Percentiles rank a stretch among this genome's conserved stretches.
phyloP scores from a whole-genome alignment of 2,888 invertebrate genomes.

The Nemurella pictetii region DNA sequence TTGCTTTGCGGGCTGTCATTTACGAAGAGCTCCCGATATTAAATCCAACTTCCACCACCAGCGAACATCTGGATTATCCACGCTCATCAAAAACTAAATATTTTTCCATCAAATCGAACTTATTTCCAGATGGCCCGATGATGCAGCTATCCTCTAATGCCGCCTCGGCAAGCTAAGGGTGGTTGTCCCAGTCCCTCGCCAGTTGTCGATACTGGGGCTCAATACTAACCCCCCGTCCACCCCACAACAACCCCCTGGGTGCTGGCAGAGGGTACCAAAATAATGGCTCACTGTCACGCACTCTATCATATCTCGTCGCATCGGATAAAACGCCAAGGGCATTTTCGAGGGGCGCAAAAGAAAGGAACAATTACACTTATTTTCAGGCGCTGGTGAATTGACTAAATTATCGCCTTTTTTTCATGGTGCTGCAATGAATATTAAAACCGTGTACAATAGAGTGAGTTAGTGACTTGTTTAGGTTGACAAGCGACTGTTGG shows the following conservation, averaged over 20 bases:
- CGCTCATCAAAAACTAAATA: background rate
- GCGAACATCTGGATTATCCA: background rate
- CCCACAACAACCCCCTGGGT: background rate
- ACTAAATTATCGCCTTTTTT: background rate
- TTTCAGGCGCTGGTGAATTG: background rate
- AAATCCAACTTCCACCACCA: background rate
- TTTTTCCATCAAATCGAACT: background rate
- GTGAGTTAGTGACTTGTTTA: background rate
- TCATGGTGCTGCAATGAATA: background rate
- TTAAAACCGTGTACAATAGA: background rate
- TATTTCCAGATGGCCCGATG: constrained; percentile 19
- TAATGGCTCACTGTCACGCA: constrained; percentile 19
- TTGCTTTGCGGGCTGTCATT: background rate
- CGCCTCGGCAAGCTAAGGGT: background rate
- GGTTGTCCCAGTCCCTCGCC: constrained; percentile 1
- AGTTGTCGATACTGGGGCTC: constrained; percentile 13
- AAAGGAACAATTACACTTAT: background rate
- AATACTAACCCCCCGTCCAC: background rate
- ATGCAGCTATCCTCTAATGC: background rate
- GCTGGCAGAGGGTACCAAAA: background rate
- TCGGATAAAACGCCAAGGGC: background rate
- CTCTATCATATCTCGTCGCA: background rate
- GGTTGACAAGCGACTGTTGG: background rate
- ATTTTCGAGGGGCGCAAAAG: background rate
- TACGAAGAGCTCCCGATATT: no score